Percentiles rank a stretch among this genome's conserved stretches.
These are phyloP conservation scores for Drosophila imparisetae DNA, from an alignment of 2,888 invertebrate species.

Conservation along the genomic window DNA sequence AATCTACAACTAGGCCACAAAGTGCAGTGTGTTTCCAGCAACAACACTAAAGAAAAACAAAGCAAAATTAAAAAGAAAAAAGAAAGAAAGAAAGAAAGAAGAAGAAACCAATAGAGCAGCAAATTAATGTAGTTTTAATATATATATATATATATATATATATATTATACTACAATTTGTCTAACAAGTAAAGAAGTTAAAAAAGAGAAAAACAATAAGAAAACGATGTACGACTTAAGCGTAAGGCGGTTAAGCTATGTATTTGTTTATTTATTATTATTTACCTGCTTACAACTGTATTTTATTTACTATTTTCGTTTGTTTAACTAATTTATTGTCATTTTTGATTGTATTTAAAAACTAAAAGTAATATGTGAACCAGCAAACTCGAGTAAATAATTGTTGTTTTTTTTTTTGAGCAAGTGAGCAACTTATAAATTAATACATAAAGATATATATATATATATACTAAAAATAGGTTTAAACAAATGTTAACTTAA, in stretches of 20 bases:
- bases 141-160: constrained; percentile 21
- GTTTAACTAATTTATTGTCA: constrained; percentile 69
- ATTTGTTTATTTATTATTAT: constrained; percentile 44
- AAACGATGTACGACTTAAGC: constrained; percentile 49
- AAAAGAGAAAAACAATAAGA: constrained; percentile 1
- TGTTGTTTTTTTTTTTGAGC: constrained; percentile 34
- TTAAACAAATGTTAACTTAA: constrained; percentile 57
- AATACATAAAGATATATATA: constrained; percentile 45
- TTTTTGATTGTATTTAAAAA: constrained; percentile 51
- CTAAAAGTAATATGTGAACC: constrained; percentile 32
- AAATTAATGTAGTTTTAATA: constrained; percentile 39
- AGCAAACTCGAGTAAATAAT: constrained; percentile 29
- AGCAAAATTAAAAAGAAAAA: constrained; percentile 8
- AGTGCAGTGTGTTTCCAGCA: constrained; percentile 46
- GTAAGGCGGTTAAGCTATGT: constrained; percentile 48
- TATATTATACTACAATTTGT: constrained; percentile 49
- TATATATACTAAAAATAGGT: constrained; percentile 49
- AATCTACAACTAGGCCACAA: constrained; percentile 36
- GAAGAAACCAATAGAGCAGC: constrained; percentile 11
- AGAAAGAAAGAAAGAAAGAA: not conserved
- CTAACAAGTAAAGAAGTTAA: constrained; percentile 40
- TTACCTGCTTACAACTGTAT: constrained; percentile 31
- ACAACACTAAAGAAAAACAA: constrained; percentile 13
- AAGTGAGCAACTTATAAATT: constrained; percentile 49
- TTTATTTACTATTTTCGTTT: constrained; percentile 41